Conservation (phyloP, 2,113 vertebrate species). For the Ploceus nigricollis region DNA sequence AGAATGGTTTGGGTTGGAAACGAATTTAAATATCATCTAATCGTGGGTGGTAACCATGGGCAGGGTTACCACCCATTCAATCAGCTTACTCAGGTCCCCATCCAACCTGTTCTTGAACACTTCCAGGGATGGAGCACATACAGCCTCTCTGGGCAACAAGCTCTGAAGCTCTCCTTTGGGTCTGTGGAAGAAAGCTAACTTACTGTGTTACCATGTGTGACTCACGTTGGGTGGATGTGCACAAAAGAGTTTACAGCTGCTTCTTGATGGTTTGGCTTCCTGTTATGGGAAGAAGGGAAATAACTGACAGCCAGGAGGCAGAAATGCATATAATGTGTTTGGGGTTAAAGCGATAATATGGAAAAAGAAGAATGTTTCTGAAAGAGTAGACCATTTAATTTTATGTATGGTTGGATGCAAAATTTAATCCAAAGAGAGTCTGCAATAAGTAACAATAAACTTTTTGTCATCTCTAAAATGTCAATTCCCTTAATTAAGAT, state of each 20-base stretch:
- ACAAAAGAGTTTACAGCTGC: not conserved
- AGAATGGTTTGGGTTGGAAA: not conserved
- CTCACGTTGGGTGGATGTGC: not conserved
- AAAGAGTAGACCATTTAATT: not conserved
- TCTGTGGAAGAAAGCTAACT: not conserved
- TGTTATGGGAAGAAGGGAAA: not conserved
- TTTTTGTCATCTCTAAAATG: not conserved
- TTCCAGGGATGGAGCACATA: not conserved
- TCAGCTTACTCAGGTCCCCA: not conserved
- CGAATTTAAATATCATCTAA: too few species aligned
- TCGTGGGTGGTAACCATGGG: too few species aligned
- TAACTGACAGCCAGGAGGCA: not conserved
- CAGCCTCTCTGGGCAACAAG: not conserved
- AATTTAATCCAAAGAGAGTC: not conserved
- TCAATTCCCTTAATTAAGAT: not conserved
- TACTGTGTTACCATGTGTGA: fast-evolving
- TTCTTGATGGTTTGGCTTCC: not conserved
- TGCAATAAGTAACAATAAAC: not conserved
- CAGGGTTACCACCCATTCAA: not conserved
- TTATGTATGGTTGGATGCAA: not conserved
- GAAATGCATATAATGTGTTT: not conserved
- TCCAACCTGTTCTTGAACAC: not conserved
- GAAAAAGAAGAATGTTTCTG: not conserved
- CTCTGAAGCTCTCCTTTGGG: not conserved
- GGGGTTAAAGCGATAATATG: not conserved